Evolutionary conservation across 2,797 vertebrate genomes (phyloP).

Genomic region (Microhierax caerulescens): DNA sequence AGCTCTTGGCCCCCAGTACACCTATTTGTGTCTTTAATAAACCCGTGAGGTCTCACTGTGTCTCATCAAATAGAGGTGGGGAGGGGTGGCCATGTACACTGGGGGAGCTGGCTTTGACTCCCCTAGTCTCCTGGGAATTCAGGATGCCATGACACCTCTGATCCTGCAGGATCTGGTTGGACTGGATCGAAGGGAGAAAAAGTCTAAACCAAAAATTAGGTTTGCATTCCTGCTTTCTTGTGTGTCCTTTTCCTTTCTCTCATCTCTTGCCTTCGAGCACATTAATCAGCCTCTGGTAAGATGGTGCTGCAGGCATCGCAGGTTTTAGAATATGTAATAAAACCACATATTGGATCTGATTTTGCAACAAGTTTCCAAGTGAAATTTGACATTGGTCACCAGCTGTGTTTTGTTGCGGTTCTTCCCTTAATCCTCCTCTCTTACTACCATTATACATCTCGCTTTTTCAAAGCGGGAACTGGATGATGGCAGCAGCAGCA

Average conservation of each 20-base stretch:
- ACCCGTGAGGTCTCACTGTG: not conserved
- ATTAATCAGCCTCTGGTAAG: not conserved
- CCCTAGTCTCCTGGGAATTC: not conserved
- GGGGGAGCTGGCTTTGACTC: not conserved
- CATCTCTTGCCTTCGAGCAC: not conserved
- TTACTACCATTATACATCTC: not conserved
- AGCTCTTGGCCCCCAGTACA: not conserved
- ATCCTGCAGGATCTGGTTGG: not conserved
- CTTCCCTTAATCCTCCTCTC: not conserved
- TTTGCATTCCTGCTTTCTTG: not conserved
- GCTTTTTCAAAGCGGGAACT: not conserved
- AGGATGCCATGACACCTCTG: not conserved
- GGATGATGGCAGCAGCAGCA: not conserved
- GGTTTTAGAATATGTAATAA: not conserved
- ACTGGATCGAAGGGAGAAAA: not conserved
- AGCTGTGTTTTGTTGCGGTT: not conserved
- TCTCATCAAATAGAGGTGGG: not conserved
- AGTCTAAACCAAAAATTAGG: not conserved
- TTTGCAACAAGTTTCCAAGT: not conserved
- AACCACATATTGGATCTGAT: not conserved
- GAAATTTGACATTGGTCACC: not conserved
- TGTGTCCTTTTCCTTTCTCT: not conserved
- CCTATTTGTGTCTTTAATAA: not conserved
- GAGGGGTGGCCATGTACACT: not conserved
- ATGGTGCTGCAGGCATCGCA: not conserved